Evolutionary conservation across 2,113 vertebrate genomes (phyloP), one percentile per base, ranked within the genome.

Genomic region (Crotophaga sulcirostris): DNA sequence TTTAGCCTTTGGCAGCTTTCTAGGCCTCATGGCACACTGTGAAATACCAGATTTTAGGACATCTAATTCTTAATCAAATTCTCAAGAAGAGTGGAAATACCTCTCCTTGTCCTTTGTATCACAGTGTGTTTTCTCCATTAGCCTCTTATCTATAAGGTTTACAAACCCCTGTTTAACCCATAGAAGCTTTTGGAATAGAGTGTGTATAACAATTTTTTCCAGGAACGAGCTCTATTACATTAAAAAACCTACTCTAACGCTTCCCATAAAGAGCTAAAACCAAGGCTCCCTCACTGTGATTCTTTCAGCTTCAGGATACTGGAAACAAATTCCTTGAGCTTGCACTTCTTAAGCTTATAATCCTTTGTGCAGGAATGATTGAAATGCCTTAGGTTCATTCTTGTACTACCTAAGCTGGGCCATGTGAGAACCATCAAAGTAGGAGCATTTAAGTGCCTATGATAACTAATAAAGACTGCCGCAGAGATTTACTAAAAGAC

Each of bases 321-420:
- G 24, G 33, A 93, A 42, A 77, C 36, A 81, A 86, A 92, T 86
- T 94, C 72, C 75, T 92, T 84, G 47, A 88, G 64, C 40, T 73
- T 88, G 68, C 47, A 56, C 21, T 90, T 81, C 73, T 84, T 90
- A 80, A 90, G 44, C 76, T 79, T 80, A 78, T 84, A 96, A 94
- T 96, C 88, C 79, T 89, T 93, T n/a, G 36, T 78, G 54, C 62
- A 81, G 73, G 73, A 89, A 90, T 86, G 73, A 92, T 13, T 91
- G 93, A 94, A 96, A 88, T 72, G 68, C 69, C 25, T 87, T 80
- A 56, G 56, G 23, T 92, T 96, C 47, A 21, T 84, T 93, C 72
- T 64, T 68, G n/a, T 88, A 68, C 72, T 80, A 52, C 76, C 79
- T 90, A 72, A 90, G 73, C 66, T 90, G 80, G 28, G 62, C 76